phyloP scores from a whole-genome alignment of 2,888 invertebrate genomes.

The Schizaphis graminum region DNA sequence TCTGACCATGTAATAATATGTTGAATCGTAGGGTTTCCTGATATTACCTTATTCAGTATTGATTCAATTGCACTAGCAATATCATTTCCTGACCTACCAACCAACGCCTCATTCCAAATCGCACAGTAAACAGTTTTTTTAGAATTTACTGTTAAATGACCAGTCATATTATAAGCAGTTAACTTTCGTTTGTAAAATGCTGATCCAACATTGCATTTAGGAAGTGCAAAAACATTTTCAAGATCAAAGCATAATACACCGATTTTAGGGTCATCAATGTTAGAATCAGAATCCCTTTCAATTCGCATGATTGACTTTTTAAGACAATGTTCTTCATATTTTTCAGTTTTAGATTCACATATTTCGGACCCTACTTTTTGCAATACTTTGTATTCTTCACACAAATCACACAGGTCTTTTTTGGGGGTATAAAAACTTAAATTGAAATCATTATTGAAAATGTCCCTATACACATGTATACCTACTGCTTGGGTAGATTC shows the following conservation, averaged over 20 bases:
- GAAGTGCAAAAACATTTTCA: not conserved
- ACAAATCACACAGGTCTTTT: constrained; percentile 1
- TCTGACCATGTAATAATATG: not conserved
- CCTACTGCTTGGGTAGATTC: constrained; percentile 12
- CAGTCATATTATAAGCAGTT: constrained; percentile 2
- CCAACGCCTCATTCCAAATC: not conserved
- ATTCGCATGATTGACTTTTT: not conserved
- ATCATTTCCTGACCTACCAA: constrained; percentile 5
- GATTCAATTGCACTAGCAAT: not conserved
- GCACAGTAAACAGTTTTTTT: not conserved
- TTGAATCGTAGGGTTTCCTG: not conserved
- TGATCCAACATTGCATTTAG: constrained; percentile 1
- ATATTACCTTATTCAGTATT: too few relatives aligned
- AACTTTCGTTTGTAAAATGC: not conserved
- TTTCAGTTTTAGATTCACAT: not conserved
- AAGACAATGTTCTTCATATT: not conserved
- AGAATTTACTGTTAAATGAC: not conserved
- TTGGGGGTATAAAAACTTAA: not conserved
- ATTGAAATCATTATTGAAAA: constrained; percentile 12
- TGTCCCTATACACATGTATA: not conserved
- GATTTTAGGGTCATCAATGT: not conserved
- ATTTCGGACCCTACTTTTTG: not conserved
- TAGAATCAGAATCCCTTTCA: not conserved
- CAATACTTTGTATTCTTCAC: constrained; percentile 12
- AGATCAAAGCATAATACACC: constrained; percentile 3